Evolutionary conservation across 2,797 vertebrate species (phyloP), one percentile per base, ranked within the genome.

Genomic region (Ptychadena robeensis): DNA sequence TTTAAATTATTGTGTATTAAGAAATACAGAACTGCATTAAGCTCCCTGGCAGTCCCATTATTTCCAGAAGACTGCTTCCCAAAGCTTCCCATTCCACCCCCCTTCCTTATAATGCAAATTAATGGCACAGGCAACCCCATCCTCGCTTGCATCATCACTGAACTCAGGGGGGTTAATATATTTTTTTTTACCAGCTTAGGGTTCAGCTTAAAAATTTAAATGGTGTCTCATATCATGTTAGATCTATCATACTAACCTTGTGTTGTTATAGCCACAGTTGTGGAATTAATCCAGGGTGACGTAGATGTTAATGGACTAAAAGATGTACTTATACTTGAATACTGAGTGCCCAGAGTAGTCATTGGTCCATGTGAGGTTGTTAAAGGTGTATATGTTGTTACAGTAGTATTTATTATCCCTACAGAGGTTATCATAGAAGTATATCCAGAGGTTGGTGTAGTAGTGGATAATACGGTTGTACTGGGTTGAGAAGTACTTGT

Each of bases 311-410:
- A 11, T 9, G 72, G 15, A 7, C 6, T 9, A 31, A 35, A 65
- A 38, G 71, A 1, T 30, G 71, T 63, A 67, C 71, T 27, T 57
- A 69, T 31, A 30, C 65, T 76, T 76, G 66, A 44, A 18, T 82
- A 57, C 35, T 11, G 25, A 25, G 12, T 40, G 4, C 9, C 12
- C 38, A 31, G 57, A 28, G 63, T 66, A 57, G 31, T 48, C 15
- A 66, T 0, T 74, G 71, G n/a, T 28, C 38, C 70, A 44, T 28
- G 35, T 12, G 79, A 22, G 15, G 59, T 10, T 64, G 73, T 61
- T 7, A 61, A 1, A 9, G 53, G 53, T 73, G 22, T 73, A 27
- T 65, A 35, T 12, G 22, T 28, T 35, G 30, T 66, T 35, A 66
- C 10, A 27, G 79, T 81, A 32, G 28, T 67, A 81, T 65, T 81